Evolutionary conservation across 1,140 invertebrate species (phyloP).

Genomic region (Drosophila paulistorum): DNA sequence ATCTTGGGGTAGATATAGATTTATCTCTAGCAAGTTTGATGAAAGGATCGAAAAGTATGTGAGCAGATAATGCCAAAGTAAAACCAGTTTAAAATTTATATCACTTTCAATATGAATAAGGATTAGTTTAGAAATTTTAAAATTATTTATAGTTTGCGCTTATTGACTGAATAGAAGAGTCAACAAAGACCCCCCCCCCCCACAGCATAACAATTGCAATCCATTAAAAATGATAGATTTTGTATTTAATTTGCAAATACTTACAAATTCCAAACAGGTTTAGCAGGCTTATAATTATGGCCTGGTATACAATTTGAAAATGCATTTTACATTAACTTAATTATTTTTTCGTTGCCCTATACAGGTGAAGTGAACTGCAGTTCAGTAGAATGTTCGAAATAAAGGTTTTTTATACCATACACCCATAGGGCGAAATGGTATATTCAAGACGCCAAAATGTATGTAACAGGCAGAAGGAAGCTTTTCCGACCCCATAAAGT

Average conservation of each 20-base stretch:
- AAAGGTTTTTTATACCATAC: slow-evolving; percentile 26
- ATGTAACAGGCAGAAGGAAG: too few species aligned
- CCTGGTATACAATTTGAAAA: slow-evolving; percentile 60
- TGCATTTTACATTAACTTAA: slow-evolving; percentile 78
- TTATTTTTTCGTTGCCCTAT: slow-evolving; percentile 54
- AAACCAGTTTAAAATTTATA: not conserved
- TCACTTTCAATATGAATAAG: not conserved
- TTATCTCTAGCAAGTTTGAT: slow-evolving; percentile 14
- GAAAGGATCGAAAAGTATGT: slow-evolving; percentile 29
- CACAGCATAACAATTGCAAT: not conserved
- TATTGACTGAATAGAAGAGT: not conserved
- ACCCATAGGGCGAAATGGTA: too few species aligned
- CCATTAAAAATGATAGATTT: slow-evolving; percentile 55
- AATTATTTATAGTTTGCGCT: too few species aligned
- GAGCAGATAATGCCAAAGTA: not conserved
- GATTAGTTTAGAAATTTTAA: not conserved
- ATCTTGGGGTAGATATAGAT: slow-evolving; percentile 21
- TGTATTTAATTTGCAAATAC: slow-evolving; percentile 25
- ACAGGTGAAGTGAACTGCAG: slow-evolving; percentile 22
- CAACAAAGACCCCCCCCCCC: too few species aligned
- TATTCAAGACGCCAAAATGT: too few species aligned
- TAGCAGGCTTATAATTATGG: slow-evolving; percentile 52
- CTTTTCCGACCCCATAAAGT: too few species aligned
- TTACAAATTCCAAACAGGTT: slow-evolving; percentile 51
- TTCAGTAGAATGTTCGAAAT: slow-evolving; percentile 32